These are phyloP conservation scores for Chorisops tibialis DNA, from an alignment of 2,888 invertebrate species.

Conservation along the genomic window DNA sequence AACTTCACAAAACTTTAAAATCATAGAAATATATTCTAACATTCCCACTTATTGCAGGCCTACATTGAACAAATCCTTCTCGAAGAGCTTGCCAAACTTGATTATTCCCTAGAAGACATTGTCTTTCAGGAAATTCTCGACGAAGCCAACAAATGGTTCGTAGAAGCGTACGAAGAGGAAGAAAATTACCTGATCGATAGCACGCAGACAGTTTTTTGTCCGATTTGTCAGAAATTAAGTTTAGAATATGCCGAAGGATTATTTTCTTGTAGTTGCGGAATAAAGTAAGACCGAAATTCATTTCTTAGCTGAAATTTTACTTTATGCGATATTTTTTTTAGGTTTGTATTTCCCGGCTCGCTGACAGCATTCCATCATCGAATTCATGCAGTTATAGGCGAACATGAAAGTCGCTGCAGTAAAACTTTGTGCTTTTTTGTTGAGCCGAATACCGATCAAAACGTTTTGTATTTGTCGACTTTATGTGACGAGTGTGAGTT, in stretches of 20 bases:
- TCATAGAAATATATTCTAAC: no score
- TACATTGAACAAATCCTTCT: slow-evolving; percentile 8
- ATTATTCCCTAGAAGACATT: slow-evolving; percentile 1
- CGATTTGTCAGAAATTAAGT: slow-evolving; percentile 9
- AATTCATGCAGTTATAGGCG: neutral
- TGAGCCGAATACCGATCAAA: neutral
- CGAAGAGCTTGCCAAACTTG: slow-evolving; percentile 11
- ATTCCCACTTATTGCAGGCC: no score
- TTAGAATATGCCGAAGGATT: neutral
- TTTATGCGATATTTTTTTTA: neutral
- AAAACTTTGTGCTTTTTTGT: slow-evolving; percentile 2
- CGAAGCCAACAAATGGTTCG: slow-evolving; percentile 11
- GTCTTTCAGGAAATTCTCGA: slow-evolving; percentile 4
- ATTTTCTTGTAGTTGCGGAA: slow-evolving; percentile 4
- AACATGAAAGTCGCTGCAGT: neutral
- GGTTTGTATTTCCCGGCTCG: slow-evolving; percentile 2
- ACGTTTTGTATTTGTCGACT: neutral
- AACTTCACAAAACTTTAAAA: no score
- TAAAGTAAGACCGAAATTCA: neutral
- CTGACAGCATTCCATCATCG: neutral
- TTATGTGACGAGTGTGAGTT: slow-evolving; percentile 18
- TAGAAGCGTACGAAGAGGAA: slow-evolving; percentile 9
- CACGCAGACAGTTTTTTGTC: slow-evolving; percentile 6
- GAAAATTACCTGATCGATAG: slow-evolving; percentile 6
- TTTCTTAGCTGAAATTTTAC: neutral